Percentiles rank a stretch among this genome's conserved stretches.
Evolutionary conservation across 2,113 vertebrate genomes (phyloP).

Genomic region (Salvelinus namaycush): DNA sequence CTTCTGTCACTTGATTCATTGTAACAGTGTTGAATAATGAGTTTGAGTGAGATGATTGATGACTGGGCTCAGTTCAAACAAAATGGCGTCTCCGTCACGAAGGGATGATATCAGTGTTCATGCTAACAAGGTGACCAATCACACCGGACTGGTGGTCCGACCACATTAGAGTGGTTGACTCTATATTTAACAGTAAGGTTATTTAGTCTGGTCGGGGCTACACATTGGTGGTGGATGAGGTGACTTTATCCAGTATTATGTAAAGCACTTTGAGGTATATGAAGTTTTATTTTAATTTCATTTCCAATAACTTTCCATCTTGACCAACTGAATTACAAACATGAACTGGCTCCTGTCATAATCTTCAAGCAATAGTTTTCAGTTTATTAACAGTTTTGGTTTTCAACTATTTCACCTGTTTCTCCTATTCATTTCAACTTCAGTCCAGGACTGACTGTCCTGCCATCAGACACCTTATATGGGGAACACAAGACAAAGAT

Average conservation of each 20-base stretch:
- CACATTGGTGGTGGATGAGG: too few species aligned
- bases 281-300: too few species aligned
- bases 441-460: neutral
- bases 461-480: neutral
- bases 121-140: too few species aligned
- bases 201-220: too few species aligned
- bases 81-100: neutral
- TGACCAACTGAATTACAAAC: neutral
- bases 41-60: neutral
- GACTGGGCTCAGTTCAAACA: neutral
- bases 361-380: neutral
- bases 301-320: neutral
- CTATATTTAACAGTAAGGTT: too few species aligned
- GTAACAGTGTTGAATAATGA: neutral
- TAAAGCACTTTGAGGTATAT: too few species aligned
- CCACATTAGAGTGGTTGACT: too few species aligned
- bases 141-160: too few species aligned
- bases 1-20: neutral
- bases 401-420: neutral
- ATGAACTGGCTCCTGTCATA: neutral
- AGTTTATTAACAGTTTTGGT: too few species aligned
- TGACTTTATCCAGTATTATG: too few species aligned
- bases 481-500: neutral
- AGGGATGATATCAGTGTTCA: neutral
- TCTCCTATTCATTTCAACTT: neutral